These are phyloP conservation scores for Hydrolagus affinis DNA, from an alignment of 2,113 vertebrate species.

Conservation along the genomic window DNA sequence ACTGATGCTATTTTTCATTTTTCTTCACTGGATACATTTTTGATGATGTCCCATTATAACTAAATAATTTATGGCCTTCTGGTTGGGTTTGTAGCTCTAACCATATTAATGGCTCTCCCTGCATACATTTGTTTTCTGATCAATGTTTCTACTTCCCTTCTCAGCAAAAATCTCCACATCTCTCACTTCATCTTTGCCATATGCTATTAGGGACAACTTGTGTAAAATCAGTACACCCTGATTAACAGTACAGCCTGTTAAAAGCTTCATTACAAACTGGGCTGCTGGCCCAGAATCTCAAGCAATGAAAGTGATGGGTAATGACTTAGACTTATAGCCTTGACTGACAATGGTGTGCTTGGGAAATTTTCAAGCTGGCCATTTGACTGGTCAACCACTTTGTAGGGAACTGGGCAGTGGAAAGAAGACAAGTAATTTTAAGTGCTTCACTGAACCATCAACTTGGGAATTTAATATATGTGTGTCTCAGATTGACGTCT, in stretches of 20 bases:
- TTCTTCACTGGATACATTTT: background rate
- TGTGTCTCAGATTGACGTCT: too few species aligned
- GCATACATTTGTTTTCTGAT: background rate
- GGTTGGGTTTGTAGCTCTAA: background rate
- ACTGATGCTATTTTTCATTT: constrained; percentile 6
- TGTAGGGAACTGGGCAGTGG: too few species aligned
- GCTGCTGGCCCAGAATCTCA: background rate
- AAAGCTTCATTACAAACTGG: background rate
- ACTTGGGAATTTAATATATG: too few species aligned
- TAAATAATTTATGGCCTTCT: background rate
- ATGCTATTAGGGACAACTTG: background rate
- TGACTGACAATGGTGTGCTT: background rate
- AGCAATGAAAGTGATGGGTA: background rate
- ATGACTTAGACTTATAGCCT: background rate
- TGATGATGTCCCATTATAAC: constrained; percentile 21
- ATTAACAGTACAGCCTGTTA: constrained; percentile 10
- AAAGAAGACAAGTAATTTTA: too few species aligned
- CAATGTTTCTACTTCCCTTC: background rate
- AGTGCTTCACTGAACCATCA: too few species aligned
- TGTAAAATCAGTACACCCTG: background rate
- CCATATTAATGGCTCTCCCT: background rate
- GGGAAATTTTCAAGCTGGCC: background rate
- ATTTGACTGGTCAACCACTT: background rate
- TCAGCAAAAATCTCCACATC: background rate
- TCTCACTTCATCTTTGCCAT: background rate